Percentiles rank a stretch among this genome's conserved stretches.
phyloP scores from a whole-genome alignment of 2,113 vertebrate genomes.

The Scolopax mira region DNA sequence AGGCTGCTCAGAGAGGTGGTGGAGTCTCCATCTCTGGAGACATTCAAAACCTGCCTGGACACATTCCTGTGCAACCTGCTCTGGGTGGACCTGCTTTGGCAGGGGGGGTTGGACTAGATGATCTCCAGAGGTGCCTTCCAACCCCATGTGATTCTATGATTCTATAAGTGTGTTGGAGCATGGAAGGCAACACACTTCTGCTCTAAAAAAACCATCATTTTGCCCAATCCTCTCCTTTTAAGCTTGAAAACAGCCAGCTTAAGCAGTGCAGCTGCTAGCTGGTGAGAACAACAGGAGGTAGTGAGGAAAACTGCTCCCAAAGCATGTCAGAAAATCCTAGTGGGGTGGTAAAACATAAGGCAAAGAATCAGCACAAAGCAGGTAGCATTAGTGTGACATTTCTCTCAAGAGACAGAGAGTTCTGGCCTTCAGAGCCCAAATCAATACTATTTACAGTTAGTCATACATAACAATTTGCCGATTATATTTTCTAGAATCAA shows the following conservation, averaged over 20 bases:
- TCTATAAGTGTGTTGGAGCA: neutral
- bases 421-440: neutral
- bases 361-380: neutral
- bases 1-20: no score
- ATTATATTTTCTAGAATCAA: neutral
- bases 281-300: neutral
- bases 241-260: neutral
- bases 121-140: no score
- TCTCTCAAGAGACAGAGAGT: neutral
- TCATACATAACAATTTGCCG: neutral
- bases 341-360: neutral
- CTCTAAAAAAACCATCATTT: neutral
- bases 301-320: neutral
- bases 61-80: no score
- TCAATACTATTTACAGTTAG: neutral
- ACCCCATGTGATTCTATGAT: no score
- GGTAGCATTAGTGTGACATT: neutral
- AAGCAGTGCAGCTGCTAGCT: neutral
- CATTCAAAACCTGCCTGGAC: no score
- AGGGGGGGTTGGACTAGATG: no score
- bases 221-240: neutral
- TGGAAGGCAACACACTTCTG: neutral
- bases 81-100: no score
- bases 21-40: no score
- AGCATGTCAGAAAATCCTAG: neutral